Conservation (phyloP, 2,113 vertebrate genomes). For the Thamnophis sirtalis region DNA sequence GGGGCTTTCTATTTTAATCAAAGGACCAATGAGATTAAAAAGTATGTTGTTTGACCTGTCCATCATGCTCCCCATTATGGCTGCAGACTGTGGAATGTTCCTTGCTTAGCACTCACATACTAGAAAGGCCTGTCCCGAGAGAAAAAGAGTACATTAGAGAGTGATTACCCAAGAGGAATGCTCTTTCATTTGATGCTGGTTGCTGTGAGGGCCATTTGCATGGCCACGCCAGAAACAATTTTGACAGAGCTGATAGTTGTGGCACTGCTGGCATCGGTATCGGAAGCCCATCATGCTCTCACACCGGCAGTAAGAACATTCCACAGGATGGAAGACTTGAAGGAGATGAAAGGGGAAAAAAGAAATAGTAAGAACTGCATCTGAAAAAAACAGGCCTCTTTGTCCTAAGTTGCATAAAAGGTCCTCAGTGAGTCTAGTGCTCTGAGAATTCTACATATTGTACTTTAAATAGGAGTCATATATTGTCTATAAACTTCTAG, state of each 20-base stretch:
- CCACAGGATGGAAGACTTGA: conserved; percentile 95
- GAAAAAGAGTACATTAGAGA: neutral
- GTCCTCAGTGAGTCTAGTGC: neutral
- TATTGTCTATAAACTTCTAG: neutral
- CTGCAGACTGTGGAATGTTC: neutral
- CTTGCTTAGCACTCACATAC: no score
- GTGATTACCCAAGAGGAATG: conserved; percentile 91
- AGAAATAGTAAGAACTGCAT: fast-evolving
- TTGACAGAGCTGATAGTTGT: conserved; percentile 97
- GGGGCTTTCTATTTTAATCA: neutral
- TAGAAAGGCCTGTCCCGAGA: neutral
- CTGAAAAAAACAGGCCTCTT: neutral
- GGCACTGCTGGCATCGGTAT: conserved; percentile 98
- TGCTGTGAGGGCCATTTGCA: conserved; percentile 91
- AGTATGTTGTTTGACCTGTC: neutral
- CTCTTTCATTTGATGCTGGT: conserved; percentile 99
- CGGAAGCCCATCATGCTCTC: conserved; percentile 99
- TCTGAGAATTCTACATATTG: neutral
- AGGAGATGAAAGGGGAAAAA: fast-evolving
- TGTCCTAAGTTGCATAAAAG: neutral
- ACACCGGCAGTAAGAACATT: conserved; percentile 92
- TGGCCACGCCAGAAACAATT: conserved; percentile 97
- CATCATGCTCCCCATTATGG: neutral
- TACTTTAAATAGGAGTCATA: neutral
- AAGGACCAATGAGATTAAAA: neutral